These are phyloP conservation scores for Tiliacea aurago DNA, from an alignment of 2,888 invertebrate genomes.

Conservation along the genomic window DNA sequence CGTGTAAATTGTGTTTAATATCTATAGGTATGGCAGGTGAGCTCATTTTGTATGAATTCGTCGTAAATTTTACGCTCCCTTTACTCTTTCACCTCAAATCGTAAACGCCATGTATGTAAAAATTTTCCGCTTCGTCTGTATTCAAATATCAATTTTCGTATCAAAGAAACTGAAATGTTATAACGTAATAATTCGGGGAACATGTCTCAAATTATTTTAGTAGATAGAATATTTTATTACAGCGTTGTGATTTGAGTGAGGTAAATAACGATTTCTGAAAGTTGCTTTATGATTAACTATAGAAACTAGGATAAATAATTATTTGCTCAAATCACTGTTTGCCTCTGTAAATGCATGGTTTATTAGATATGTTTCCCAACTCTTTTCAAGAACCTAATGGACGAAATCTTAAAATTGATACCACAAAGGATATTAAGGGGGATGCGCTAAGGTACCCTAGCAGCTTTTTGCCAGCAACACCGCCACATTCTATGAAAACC, in stretches of 20 bases:
- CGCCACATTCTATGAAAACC: no score
- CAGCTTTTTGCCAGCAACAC: no score
- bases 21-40: constrained; percentile 68
- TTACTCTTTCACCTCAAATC: constrained; percentile 72
- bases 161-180: constrained; percentile 40
- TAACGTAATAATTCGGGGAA: constrained; percentile 25
- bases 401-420: no score
- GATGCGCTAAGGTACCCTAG: no score
- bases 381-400: not conserved
- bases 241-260: not conserved
- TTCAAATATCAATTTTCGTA: constrained; percentile 67
- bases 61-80: constrained; percentile 69
- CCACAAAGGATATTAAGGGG: no score
- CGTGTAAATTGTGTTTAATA: constrained; percentile 67
- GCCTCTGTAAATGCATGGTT: not conserved
- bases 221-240: constrained; percentile 4
- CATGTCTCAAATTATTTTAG: constrained; percentile 5
- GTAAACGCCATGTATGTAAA: constrained; percentile 66
- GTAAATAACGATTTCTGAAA: constrained; percentile 10
- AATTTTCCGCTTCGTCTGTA: constrained; percentile 66
- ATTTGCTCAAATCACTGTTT: not conserved
- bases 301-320: not conserved
- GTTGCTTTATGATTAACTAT: not conserved
- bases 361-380: not conserved
- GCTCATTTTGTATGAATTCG: constrained; percentile 72